These are phyloP conservation scores for Hypotaenidia philippensis DNA, from an alignment of 2,797 vertebrate species.

Conservation along the genomic window DNA sequence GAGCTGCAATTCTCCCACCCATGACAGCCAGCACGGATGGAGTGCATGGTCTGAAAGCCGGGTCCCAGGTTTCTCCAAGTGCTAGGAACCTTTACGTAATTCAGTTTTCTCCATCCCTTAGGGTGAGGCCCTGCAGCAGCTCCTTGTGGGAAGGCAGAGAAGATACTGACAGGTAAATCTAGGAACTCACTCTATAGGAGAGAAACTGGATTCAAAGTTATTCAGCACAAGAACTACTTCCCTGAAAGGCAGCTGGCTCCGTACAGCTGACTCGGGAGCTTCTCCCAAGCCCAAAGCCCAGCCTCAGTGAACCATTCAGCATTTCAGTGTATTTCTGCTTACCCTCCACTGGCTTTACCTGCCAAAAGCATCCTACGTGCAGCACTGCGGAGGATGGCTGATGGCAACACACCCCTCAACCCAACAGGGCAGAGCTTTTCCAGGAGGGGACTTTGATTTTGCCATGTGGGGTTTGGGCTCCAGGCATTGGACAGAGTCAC, in stretches of 20 bases:
- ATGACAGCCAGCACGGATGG: fast-evolving
- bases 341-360: not conserved
- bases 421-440: not conserved
- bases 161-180: not conserved
- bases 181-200: not conserved
- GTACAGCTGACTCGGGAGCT: not conserved
- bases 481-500: not conserved
- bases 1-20: not conserved
- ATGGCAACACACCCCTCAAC: not conserved
- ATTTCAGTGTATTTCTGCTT: not conserved
- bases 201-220: not conserved
- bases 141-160: not conserved
- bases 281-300: not conserved
- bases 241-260: not conserved
- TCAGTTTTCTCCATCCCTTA: not conserved
- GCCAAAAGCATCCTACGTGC: not conserved
- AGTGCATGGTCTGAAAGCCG: not conserved
- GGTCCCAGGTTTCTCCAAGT: not conserved
- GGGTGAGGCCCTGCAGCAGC: not conserved
- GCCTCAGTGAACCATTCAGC: not conserved
- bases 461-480: not conserved
- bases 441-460: not conserved
- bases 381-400: fast-evolving
- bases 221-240: not conserved
- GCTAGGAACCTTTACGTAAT: not conserved